Evolutionary conservation across 1,140 invertebrate species (phyloP), one percentile per base, ranked within the genome.

Genomic region (Drosophila sturtevanti): DNA sequence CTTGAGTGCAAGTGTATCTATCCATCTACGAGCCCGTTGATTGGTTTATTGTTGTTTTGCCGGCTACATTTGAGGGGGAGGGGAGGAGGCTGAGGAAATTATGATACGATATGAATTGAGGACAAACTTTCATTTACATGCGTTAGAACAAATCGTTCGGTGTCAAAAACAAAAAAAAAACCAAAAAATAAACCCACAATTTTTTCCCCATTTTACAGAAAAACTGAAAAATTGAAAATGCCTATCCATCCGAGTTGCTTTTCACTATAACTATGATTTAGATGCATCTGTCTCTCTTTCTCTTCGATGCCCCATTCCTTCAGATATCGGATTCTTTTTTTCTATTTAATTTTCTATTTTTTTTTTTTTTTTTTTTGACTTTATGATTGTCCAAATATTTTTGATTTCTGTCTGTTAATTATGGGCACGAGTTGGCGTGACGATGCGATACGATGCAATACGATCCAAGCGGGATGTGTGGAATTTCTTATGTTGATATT

Each of bases 81-180:
- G 70, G 74, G 48, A 69, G 74, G 86, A 78, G 61, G 66, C 73
- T 38, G 67, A 70, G 87, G 78, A 82, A 87, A 87, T 86, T 82
- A 87, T 82, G 64, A 77, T 56, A 59, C 68, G 38, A 65, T 52
- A 67, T 52, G 55, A 68, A 86, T 86, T 86, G 76, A 77, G 82
- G 79, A 82, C 84, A 87, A 76, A 55, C 84, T 86, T 86, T 87
- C 79, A 87, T 86, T 86, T 82, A 73, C 82, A 86, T 87, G 81
- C 81, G 75, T 76, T 74, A 81, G 79, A 86, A 87, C 82, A 87
- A 86, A 86, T 87, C 78, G 78, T 68, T 31, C 72, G 82, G 81
- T 87, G 81, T 87, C 82, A 86, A 76, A 78, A 78, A 85, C 22
- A 14, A 35, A 27, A 34, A 64, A 34, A 37, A 27, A 24, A 24